Base-by-base conservation (phyloP, 2,888 invertebrate species). In the Poecilobothrus nobilitatus region DNA sequence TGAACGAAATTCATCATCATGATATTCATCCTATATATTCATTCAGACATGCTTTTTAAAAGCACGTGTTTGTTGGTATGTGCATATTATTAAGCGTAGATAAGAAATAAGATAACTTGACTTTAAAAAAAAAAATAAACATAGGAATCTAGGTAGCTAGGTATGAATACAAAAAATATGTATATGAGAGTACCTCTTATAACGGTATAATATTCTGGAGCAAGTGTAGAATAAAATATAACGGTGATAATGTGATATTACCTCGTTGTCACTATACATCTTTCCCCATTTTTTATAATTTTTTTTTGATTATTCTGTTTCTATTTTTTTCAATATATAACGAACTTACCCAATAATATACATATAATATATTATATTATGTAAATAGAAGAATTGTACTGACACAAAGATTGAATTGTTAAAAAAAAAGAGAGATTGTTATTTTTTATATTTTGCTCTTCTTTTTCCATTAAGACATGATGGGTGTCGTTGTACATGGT, bases 401-500 rank as follows among this genome's bases (percentile, higher is more conserved):
- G 53, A 53, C 6, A 53, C 2, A 53, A 18, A 53, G 53, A 53
- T n/a, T 53, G 53, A 53, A 53, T 53, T 37, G 12, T 37, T 8
- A 37, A 27, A 12, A 37, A 37, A 37, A 37, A 37, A 37, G 9
- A 10, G 37, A 10, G 2, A 10, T 37, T 37, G 37, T 53, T 53
- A 15, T 53, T n/a, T 53, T 53, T 53, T 53, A 4, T 18, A 1
- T 53, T 53, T 15, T 53, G 53, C 53, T 12, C 8, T 37, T 10
- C 12, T 37, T 37, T 37, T 18, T 18, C 53, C 15, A 53, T 53
- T 6, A 53, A 53, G 53, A 53, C 53, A 9, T 53, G 53, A 53
- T 53, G n/a, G 53, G 53, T 53, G 53, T 53, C 53, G 53, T 53
- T 53, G 15, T 53, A 53, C 53, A 53, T 53, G 53, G 53, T 18